Base-by-base conservation (phyloP, 2,888 invertebrate genomes). In the Pristionchus maxplancki region DNA sequence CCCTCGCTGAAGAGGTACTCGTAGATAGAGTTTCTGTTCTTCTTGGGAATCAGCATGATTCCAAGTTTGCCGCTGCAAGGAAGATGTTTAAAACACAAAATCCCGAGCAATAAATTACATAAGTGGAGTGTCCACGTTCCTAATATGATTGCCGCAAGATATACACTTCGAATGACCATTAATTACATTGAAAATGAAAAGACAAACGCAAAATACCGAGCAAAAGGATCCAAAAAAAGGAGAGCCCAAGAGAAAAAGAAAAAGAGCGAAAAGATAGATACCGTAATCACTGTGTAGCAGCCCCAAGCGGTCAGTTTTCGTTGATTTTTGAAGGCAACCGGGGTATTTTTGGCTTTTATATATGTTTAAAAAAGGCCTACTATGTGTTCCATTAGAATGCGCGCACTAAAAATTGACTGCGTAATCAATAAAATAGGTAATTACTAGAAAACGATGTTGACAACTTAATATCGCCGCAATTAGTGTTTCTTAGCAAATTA, bases 41-140 rank as follows among this genome's bases (percentile, higher is more conserved):
- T 97, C 96, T 98, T 99, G 95, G 99, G 98, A 98, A 99, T 99
- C 97, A 99, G 98, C 99, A 99, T 99, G 94, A 90, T 90, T 90
- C 62, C 91, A 91, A 91, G 91, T 91, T 90, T 88, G 64, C 34
- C 67, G 40, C 67, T 67, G 62, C 8, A 84, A 83, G 1, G 11
- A 15, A n/a, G 44, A 50, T 20, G 8, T 34, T 74, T 50, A 71
- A 15, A n/a, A n/a, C 58, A 28, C 44, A 71, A 89, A 50, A 83
- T 0, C 34, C 34, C 71, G 6, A 17, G 3, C 34, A 44, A 62
- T 28, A 13, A 24, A 58, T 15, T 11, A 50, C 11, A 17, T 1
- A 20, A 13, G 50, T 50, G 20, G 20, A n/a, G n/a, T n/a, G n/a
- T n/a, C 50, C 50, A 50, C 50, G 50, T 20, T 11, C 5, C 2